Percentiles rank a stretch among this genome's conserved stretches.
These are phyloP conservation scores for Lordiphosa collinella DNA, from an alignment of 1,140 invertebrate species.

Conservation along the genomic window DNA sequence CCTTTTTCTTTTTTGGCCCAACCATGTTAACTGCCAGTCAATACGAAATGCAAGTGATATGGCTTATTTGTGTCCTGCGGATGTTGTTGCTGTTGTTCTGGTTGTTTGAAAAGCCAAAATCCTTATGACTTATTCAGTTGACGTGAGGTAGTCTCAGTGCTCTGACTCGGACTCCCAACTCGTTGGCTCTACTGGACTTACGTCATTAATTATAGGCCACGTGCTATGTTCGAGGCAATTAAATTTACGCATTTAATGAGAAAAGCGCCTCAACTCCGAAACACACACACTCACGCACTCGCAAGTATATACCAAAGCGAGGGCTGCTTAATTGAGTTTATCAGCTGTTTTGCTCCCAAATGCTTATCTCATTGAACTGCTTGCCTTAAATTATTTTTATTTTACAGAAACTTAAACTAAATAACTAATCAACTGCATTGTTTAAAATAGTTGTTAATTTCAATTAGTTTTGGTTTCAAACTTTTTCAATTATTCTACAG, in stretches of 20 bases:
- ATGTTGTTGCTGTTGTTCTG: slow-evolving; percentile 24
- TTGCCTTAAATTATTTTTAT: too few relatives aligned
- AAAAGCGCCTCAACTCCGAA: slow-evolving; percentile 47
- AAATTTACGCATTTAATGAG: slow-evolving; percentile 74
- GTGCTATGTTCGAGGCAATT: slow-evolving; percentile 64
- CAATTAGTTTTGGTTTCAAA: too few relatives aligned
- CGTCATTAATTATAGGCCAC: slow-evolving; percentile 71
- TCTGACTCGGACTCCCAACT: not conserved
- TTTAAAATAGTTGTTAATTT: too few relatives aligned
- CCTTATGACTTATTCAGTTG: slow-evolving; percentile 71
- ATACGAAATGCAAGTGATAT: slow-evolving; percentile 72
- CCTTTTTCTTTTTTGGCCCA: slow-evolving; percentile 39
- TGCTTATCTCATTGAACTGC: too few relatives aligned
- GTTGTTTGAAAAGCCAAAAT: slow-evolving; percentile 41
- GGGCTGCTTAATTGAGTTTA: not conserved
- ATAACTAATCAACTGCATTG: too few relatives aligned
- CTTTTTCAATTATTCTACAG: too few relatives aligned
- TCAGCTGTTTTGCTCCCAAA: too few relatives aligned
- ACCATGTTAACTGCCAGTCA: slow-evolving; percentile 73
- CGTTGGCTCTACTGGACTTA: slow-evolving; percentile 26
- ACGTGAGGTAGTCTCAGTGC: slow-evolving; percentile 33
- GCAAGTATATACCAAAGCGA: slow-evolving; percentile 24
- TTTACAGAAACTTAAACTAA: too few relatives aligned
- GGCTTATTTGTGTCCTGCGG: slow-evolving; percentile 59
- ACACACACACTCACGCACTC: slow-evolving; percentile 4